These are phyloP conservation scores for Biston stratarius DNA, from an alignment of 2,888 invertebrate genomes.

Conservation along the genomic window DNA sequence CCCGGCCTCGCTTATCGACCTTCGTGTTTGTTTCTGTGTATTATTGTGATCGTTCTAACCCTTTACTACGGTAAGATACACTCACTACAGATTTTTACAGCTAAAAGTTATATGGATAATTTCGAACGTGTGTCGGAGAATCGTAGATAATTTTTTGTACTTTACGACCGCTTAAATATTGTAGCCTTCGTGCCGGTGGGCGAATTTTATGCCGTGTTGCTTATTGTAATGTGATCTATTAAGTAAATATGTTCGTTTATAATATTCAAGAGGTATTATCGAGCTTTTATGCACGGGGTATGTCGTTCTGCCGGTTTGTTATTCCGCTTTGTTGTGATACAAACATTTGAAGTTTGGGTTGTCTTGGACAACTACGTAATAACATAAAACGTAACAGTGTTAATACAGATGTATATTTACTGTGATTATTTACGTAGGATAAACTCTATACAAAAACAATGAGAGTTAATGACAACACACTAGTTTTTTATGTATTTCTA, in stretches of 20 bases:
- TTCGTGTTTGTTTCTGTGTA: constrained; percentile 61
- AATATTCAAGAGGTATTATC: constrained; percentile 20
- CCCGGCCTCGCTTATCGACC: constrained; percentile 55
- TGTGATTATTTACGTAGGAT: background rate
- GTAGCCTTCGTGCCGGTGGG: constrained; percentile 37
- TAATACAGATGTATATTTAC: background rate
- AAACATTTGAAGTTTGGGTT: background rate
- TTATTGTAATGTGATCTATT: constrained; percentile 38
- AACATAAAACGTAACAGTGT: background rate
- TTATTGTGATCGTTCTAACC: constrained; percentile 54
- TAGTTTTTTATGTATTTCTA: too few relatives aligned
- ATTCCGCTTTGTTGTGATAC: background rate
- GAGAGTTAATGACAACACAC: too few relatives aligned
- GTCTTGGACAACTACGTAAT: background rate
- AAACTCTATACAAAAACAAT: too few relatives aligned
- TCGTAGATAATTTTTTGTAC: constrained; percentile 13
- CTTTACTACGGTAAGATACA: constrained; percentile 41
- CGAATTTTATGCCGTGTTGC: constrained; percentile 34
- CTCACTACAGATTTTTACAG: constrained; percentile 14
- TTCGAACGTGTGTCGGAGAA: background rate
- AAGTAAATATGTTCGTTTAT: constrained; percentile 20
- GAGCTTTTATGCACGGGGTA: background rate
- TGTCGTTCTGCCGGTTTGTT: constrained; percentile 11
- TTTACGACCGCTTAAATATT: constrained; percentile 33
- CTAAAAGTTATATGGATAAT: background rate